Evolutionary conservation across 2,888 invertebrate genomes (phyloP).

Genomic region (Himalopsyche tibetana): DNA sequence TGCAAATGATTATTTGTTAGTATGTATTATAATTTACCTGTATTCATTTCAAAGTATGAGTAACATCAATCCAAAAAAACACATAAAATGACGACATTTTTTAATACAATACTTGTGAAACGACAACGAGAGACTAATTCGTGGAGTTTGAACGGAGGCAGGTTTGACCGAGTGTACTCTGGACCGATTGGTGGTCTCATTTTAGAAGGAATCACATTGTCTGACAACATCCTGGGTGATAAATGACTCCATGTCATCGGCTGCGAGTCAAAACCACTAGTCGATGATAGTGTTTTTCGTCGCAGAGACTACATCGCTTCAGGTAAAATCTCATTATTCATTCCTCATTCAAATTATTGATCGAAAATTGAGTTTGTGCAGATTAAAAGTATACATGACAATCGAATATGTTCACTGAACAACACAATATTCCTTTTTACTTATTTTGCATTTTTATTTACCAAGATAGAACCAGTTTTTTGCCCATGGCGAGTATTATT

Average conservation of each 20-base stretch:
- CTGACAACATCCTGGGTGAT: constrained; percentile 71
- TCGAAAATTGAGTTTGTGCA: too few relatives aligned
- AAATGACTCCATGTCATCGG: constrained; percentile 72
- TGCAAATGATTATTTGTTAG: too few relatives aligned
- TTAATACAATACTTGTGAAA: constrained; percentile 19
- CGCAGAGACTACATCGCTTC: constrained; percentile 76
- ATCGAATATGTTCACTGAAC: too few relatives aligned
- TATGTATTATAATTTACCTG: too few relatives aligned
- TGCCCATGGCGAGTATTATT: too few relatives aligned
- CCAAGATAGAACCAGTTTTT: too few relatives aligned
- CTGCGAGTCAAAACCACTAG: constrained; percentile 74
- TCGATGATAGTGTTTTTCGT: constrained; percentile 78
- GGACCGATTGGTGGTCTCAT: neutral
- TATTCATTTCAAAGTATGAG: neutral
- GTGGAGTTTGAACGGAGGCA: neutral
- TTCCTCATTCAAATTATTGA: neutral
- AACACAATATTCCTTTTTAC: too few relatives aligned
- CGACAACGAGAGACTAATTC: constrained; percentile 3
- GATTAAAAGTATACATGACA: too few relatives aligned
- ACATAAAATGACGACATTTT: constrained; percentile 4
- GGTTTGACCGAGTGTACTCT: constrained; percentile 1
- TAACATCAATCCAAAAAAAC: constrained; percentile 17
- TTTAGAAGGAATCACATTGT: neutral
- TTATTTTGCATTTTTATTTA: too few relatives aligned
- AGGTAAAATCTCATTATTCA: constrained; percentile 70